Base-by-base conservation (phyloP, 2,797 vertebrate species). In the Micrastur ruficollis region DNA sequence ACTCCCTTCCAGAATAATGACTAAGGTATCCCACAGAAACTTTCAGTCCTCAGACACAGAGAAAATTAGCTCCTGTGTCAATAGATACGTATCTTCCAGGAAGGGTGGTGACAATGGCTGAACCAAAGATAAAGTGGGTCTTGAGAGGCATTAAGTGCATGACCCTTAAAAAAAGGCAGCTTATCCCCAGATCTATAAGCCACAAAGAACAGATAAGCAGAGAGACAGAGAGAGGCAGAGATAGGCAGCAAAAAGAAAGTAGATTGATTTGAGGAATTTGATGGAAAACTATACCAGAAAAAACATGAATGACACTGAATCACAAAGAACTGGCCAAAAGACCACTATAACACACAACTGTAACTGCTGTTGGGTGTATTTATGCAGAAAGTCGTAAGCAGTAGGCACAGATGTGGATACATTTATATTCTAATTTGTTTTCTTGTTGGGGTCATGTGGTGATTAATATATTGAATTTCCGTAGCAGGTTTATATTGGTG, bases 181-280 rank as follows among this genome's bases (percentile, higher is more conserved):
- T 93, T 93, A 78, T 93, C 90, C 92, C 83, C 88, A 90, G 49
- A 89, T 76, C 92, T 93, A 44, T 74, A 73, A 90, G 86, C 68
- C 86, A 95, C 90, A 91, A 91, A 97, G 94, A 95, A 94, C 86
- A 97, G 89, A 61, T 87, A 96, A 97, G 92, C 92, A 96, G 84
- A 97, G 90, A 95, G 96, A 96, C 90, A 94, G 92, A 96, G 76
- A 96, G 75, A 95, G 81, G 94, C 84, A 96, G 90, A 95, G 94
- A 96, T 66, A 96, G 94, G 91, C 92, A 97, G 96, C 92, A 96
- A 96, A 94, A 96, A 94, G 91, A 93, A 95, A 92, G 74, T 29
- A 97, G 95, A 94, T 66, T 92, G 90, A 95, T 68, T 96, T 32
- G 40, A 97, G 66, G 84, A 88, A 72, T 94, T 96, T 47, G 92